A percentile compares a stretch with the other conserved stretches of the same genome.
phyloP scores from a whole-genome alignment of 2,888 invertebrate species.

The Nemoura dubitans region DNA sequence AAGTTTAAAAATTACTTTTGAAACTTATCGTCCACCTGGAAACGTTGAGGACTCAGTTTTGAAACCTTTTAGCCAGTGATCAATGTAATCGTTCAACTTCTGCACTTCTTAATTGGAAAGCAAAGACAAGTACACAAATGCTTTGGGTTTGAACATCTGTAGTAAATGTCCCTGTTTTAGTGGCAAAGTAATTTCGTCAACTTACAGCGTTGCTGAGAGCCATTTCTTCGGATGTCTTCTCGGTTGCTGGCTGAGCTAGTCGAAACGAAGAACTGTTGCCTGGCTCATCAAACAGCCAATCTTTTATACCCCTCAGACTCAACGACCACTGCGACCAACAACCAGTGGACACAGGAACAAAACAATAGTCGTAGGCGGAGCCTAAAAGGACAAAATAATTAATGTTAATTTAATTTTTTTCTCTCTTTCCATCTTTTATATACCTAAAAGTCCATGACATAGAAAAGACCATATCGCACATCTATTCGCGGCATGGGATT shows the following conservation, averaged over 20 bases:
- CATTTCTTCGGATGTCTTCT: constrained; percentile 9
- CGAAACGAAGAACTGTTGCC: neutral
- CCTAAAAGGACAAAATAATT: constrained; percentile 25
- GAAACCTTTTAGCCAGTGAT: too few relatives aligned
- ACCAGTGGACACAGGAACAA: neutral
- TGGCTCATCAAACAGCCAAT: too few relatives aligned
- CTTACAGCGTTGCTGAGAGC: constrained; percentile 17
- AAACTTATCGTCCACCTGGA: too few relatives aligned
- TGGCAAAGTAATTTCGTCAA: neutral
- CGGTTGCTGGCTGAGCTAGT: neutral
- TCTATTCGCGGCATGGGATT: neutral
- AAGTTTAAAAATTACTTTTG: too few relatives aligned
- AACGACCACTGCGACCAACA: neutral
- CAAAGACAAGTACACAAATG: too few relatives aligned
- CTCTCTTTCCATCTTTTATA: neutral
- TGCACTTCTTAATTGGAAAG: too few relatives aligned
- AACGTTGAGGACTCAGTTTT: too few relatives aligned
- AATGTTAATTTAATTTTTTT: neutral
- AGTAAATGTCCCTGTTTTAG: too few relatives aligned
- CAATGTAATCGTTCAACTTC: too few relatives aligned
- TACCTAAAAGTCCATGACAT: constrained; percentile 30
- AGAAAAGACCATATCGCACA: neutral
- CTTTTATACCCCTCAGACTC: neutral
- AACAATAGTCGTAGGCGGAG: constrained; percentile 27
- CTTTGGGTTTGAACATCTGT: too few relatives aligned